phyloP scores from a whole-genome alignment of 2,113 vertebrate species.

The Phocoena phocoena region DNA sequence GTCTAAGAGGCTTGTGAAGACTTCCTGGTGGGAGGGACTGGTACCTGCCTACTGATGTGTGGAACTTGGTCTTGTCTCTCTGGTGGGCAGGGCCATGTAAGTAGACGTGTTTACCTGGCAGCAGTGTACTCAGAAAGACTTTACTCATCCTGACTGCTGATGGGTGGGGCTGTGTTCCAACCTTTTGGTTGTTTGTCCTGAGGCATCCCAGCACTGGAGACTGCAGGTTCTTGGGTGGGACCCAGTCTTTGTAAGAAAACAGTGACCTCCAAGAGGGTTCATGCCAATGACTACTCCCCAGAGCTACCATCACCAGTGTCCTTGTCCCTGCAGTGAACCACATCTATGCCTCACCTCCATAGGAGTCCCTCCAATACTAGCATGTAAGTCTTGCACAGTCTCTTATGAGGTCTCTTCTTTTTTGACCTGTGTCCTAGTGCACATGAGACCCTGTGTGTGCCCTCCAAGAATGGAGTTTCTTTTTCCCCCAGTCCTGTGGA shows the following conservation, averaged over 20 bases:
- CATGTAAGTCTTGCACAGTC: not conserved
- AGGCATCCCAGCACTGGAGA: not conserved
- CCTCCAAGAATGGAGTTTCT: not conserved
- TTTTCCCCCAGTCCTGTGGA: not conserved
- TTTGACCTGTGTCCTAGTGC: not conserved
- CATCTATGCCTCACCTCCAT: not conserved
- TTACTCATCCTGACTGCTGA: not conserved
- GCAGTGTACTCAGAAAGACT: not conserved
- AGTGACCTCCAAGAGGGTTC: not conserved
- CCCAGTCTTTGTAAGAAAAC: no score
- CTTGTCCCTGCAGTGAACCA: not conserved
- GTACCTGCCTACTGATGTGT: not conserved
- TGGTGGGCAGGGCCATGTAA: not conserved
- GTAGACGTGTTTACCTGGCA: not conserved
- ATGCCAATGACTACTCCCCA: not conserved
- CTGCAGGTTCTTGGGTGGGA: not conserved
- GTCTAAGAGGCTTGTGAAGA: not conserved
- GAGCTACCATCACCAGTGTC: not conserved
- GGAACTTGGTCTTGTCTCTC: not conserved
- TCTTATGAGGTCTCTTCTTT: not conserved
- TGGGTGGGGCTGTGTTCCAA: not conserved
- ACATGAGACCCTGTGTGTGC: not conserved
- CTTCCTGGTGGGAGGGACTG: not conserved
- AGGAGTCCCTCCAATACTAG: not conserved
- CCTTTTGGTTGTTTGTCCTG: not conserved